Base-by-base conservation (phyloP, 2,888 invertebrate species). In the Dolichomitus sp. region DNA sequence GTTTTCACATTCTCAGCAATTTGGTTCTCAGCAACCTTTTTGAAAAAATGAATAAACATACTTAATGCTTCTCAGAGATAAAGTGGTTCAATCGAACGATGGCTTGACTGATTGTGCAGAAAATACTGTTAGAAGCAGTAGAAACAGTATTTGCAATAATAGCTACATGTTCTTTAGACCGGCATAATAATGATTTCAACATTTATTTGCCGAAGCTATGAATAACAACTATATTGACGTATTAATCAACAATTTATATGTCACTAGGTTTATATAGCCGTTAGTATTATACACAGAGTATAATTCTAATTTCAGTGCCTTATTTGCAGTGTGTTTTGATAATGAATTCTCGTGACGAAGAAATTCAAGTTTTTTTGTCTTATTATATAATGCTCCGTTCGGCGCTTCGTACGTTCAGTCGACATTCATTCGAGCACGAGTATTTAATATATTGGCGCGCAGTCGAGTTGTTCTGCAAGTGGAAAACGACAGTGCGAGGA, bases 381-480 rank as follows among this genome's bases (percentile, higher is more conserved):
- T 63, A 79, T 87, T 85, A 81, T 81, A 85, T 85, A 87, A 87
- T 66, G 80, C 68, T 76, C 81, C 61, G 86, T 85, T 85, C 73
- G 30, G 27, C 52, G 69, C 76, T 65, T 63, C 72, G 73, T 48
- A 66, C 81, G 78, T 75, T 86, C 84, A 80, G 76, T 85, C 76
- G 72, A 63, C 69, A 70, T 68, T 74, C 79, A 79, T 66, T n/a
- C 81, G 12, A 69, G 57, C 52, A 52, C 33, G 27, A 42, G 50
- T 70, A 68, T 66, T 72, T 52, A 61, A 52, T 73, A 75, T 54
- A 66, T 69, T 61, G 77, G 30, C 30, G 77, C 61, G 68, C 61
- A 45, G 68, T 57, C 57, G 23, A 75, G 65, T 75, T 72, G 65
- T 70, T 59, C 23, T 66, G 17, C 42, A 63, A 80, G 61, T 69